phyloP scores from a whole-genome alignment of 92 coral and sea anemone species.

The Isaurus tuberculatus region DNA sequence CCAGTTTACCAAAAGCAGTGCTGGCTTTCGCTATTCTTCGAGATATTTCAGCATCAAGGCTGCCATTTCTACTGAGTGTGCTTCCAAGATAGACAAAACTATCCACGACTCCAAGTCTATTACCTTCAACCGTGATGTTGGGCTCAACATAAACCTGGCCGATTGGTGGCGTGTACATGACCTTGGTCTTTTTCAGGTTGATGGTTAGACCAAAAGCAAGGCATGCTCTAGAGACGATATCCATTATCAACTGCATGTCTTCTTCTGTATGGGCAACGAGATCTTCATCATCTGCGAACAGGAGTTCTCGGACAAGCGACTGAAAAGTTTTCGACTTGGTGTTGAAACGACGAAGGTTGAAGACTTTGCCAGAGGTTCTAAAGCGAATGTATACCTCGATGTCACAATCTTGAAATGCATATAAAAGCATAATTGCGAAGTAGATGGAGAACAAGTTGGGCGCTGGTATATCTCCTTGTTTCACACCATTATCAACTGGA shows the following conservation, averaged over 20 bases:
- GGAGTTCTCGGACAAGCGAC: slow-evolving; percentile 11
- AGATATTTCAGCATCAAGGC: slow-evolving; percentile 46
- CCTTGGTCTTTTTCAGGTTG: slow-evolving; percentile 39
- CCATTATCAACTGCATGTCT: slow-evolving; percentile 37
- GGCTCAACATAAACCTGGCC: slow-evolving; percentile 33
- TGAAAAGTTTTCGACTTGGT: slow-evolving; percentile 34
- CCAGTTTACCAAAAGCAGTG: slow-evolving; percentile 49
- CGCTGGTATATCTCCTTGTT: slow-evolving; percentile 35
- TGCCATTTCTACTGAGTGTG: slow-evolving; percentile 24
- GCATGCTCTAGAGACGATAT: slow-evolving; percentile 32
- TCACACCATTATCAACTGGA: slow-evolving; percentile 43
- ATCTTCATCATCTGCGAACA: slow-evolving; percentile 40
- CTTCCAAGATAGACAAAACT: slow-evolving; percentile 56
- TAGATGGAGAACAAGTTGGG: slow-evolving; percentile 37
- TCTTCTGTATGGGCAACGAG: slow-evolving; percentile 17
- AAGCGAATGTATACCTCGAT: slow-evolving; percentile 25
- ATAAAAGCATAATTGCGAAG: slow-evolving; percentile 21
- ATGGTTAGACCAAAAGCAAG: slow-evolving; percentile 49
- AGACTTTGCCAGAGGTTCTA: slow-evolving; percentile 45
- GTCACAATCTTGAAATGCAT: slow-evolving; percentile 49
- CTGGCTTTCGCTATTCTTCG: slow-evolving; percentile 30
- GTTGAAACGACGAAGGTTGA: slow-evolving; percentile 10
- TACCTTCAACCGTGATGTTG: too few species aligned
- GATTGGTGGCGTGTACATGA: slow-evolving; percentile 27
- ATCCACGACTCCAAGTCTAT: slow-evolving; percentile 43